Evolutionary conservation across 2,113 vertebrate genomes (phyloP).

Genomic region (Rhombomys opimus): DNA sequence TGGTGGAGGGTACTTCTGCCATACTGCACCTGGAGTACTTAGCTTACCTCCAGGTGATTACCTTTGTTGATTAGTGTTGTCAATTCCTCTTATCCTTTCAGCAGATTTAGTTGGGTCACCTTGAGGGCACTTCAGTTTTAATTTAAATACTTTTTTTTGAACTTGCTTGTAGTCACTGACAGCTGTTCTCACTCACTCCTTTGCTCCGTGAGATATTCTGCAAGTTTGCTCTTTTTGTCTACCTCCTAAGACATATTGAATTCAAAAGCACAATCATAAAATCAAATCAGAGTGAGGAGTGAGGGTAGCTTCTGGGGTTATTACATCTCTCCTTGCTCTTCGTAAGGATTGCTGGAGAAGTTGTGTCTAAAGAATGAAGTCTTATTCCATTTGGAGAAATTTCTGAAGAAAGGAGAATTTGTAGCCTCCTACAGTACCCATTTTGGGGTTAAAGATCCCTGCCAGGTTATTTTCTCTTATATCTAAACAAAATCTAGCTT

Average conservation of each 20-base stretch:
- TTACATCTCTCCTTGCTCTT: not conserved
- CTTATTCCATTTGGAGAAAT: constrained; percentile 45
- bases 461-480: constrained; percentile 74
- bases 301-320: not conserved
- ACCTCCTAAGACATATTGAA: not conserved
- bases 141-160: constrained; percentile 68
- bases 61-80: constrained; percentile 73
- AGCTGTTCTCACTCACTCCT: constrained; percentile 58
- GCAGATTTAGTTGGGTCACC: constrained; percentile 71
- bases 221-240: not conserved
- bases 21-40: constrained; percentile 14
- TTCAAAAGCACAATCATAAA: constrained; percentile 63
- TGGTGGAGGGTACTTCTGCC: constrained; percentile 42
- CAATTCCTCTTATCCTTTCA: constrained; percentile 65
- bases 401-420: constrained; percentile 55
- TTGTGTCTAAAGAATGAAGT: constrained; percentile 11
- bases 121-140: constrained; percentile 75
- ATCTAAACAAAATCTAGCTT: constrained; percentile 70
- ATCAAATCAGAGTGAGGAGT: not conserved
- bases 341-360: not conserved
- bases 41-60: constrained; percentile 49
- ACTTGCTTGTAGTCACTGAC: constrained; percentile 51
- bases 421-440: not conserved
- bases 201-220: constrained; percentile 29
- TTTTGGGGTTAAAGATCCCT: constrained; percentile 62